A percentile compares a stretch with the other conserved stretches of the same genome.
phyloP scores from a whole-genome alignment of 1,140 invertebrate genomes.

The Tetramorium simillimum region DNA sequence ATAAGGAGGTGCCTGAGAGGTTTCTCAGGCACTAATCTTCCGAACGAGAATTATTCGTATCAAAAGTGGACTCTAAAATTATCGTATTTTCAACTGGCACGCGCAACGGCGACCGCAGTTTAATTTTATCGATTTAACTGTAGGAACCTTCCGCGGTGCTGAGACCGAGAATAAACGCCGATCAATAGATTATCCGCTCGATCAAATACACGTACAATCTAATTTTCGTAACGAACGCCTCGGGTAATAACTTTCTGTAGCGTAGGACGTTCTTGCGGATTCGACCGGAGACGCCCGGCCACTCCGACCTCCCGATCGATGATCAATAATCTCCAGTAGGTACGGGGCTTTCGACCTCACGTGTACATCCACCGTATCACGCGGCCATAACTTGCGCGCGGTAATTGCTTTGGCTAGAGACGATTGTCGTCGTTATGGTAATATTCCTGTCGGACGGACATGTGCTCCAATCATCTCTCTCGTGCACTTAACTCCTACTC shows the following conservation, averaged over 20 bases:
- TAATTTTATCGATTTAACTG: conserved; percentile 9
- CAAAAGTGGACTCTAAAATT: not conserved
- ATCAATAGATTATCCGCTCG: conserved; percentile 43
- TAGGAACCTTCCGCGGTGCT: not conserved
- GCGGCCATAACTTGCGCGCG: conserved; percentile 61
- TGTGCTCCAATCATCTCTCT: conserved; percentile 63
- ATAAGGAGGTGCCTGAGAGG: not conserved
- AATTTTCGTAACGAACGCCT: conserved; percentile 60
- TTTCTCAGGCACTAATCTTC: not conserved
- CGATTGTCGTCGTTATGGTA: conserved; percentile 67
- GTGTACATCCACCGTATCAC: conserved; percentile 59
- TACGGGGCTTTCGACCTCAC: conserved; percentile 51
- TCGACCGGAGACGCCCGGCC: conserved; percentile 16
- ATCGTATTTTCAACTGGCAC: not conserved
- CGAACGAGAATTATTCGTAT: not conserved
- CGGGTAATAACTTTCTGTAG: conserved; percentile 50
- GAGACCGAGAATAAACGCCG: conserved; percentile 22
- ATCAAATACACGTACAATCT: conserved; percentile 56
- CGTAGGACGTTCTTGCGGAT: conserved; percentile 49
- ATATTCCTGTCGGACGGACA: conserved; percentile 60
- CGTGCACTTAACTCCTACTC: conserved; percentile 57
- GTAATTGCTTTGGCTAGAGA: conserved; percentile 66
- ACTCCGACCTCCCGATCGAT: conserved; percentile 53
- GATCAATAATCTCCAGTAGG: conserved; percentile 57
- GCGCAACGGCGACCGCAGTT: not conserved